Evolutionary conservation across 2,113 vertebrate species (phyloP).

Genomic region (Vidua chalybeata): DNA sequence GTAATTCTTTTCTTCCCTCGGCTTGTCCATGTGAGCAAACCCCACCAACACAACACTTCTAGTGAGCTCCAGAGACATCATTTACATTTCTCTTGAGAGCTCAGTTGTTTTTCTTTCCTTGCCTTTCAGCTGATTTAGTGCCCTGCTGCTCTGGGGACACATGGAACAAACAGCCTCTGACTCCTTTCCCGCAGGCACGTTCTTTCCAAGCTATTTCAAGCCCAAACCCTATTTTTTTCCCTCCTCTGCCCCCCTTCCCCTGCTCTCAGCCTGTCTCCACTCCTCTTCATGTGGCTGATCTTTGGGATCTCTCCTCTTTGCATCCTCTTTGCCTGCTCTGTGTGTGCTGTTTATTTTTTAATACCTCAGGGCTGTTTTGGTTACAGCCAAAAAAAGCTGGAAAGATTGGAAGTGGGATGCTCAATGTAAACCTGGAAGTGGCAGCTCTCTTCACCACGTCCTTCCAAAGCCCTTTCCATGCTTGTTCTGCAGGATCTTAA

Average conservation of each 20-base stretch:
- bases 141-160: conserved; percentile 21
- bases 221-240: not conserved
- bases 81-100: conserved; percentile 29
- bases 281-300: not conserved
- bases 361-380: not conserved
- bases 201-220: conserved; percentile 57
- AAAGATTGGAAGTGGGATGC: not conserved
- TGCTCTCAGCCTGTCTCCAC: conserved; percentile 9
- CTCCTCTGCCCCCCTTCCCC: not conserved
- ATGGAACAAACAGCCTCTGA: conserved; percentile 28
- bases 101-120: conserved; percentile 1
- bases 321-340: not conserved
- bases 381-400: not conserved
- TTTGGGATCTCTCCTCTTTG: conserved; percentile 15
- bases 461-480: not conserved
- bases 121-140: conserved; percentile 24
- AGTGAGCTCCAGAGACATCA: not conserved
- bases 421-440: not conserved
- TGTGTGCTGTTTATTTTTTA: conserved; percentile 24
- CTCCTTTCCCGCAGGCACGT: not conserved
- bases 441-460: not conserved
- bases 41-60: not conserved
- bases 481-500: not conserved
- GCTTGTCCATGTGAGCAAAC: not conserved
- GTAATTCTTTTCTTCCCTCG: not conserved